Percentiles rank a stretch among this genome's conserved stretches.
These are phyloP conservation scores for Eptatretus atami DNA, from an alignment of 2,797 vertebrate species.

Conservation along the genomic window DNA sequence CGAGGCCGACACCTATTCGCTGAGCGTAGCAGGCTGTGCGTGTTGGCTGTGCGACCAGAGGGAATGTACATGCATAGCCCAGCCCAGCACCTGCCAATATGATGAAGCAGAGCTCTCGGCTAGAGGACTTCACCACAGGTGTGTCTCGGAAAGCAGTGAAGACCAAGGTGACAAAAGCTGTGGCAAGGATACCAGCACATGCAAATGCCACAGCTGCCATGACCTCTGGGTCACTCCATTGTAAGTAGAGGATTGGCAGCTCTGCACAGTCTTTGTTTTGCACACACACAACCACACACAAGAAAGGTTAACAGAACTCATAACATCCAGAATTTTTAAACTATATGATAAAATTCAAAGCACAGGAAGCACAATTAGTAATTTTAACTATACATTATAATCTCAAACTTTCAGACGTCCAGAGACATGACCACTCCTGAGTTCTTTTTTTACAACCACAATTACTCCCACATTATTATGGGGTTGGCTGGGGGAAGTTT, in stretches of 20 bases:
- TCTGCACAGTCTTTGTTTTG: conserved; percentile 34
- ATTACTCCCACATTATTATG: too few relatives aligned
- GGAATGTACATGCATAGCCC: conserved; percentile 88
- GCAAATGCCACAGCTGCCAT: conserved; percentile 82
- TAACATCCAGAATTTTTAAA: too few relatives aligned
- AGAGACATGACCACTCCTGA: too few relatives aligned
- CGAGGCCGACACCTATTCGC: conserved; percentile 72
- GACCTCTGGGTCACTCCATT: conserved; percentile 80
- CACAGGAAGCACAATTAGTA: too few relatives aligned
- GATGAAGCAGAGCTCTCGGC: conserved; percentile 83
- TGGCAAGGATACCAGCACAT: conserved; percentile 71
- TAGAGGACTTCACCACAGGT: conserved; percentile 90
- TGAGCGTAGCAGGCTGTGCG: conserved; percentile 74
- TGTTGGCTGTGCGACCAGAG: conserved; percentile 58
- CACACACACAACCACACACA: too few relatives aligned
- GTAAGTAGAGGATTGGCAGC: conserved; percentile 51
- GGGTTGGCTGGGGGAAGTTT: too few relatives aligned
- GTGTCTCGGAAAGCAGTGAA: conserved; percentile 93
- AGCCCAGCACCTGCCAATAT: conserved; percentile 83
- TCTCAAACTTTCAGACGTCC: too few relatives aligned
- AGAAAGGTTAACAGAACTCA: too few relatives aligned
- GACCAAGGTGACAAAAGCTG: conserved; percentile 82
- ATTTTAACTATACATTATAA: too few relatives aligned
- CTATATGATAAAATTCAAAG: too few relatives aligned
- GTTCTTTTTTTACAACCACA: too few relatives aligned